Evolutionary conservation across 2,888 invertebrate species (phyloP).

Genomic region (Sinohyriopsis cumingii): DNA sequence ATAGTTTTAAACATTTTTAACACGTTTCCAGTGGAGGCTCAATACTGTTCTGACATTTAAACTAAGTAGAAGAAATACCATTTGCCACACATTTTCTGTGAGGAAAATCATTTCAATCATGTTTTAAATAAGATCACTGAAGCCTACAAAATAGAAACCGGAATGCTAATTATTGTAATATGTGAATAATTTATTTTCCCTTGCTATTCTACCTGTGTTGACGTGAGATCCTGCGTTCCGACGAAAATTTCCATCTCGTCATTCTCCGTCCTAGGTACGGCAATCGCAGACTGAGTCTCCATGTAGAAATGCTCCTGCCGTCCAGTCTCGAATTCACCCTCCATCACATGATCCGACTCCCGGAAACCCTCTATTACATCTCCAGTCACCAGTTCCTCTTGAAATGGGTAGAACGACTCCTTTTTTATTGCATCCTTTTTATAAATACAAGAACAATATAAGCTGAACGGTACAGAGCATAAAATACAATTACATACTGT

Average conservation of each 20-base stretch:
- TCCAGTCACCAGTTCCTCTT: constrained; percentile 14
- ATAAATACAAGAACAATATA: not conserved
- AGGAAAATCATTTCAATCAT: no score
- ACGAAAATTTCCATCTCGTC: constrained; percentile 89
- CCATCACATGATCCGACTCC: constrained; percentile 24
- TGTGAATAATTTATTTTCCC: no score
- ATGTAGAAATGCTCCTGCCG: constrained; percentile 98
- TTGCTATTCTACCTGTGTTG: constrained; percentile 52
- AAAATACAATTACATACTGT: no score
- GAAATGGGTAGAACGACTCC: constrained; percentile 11
- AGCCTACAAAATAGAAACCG: no score
- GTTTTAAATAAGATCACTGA: no score
- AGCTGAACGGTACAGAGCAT: no score
- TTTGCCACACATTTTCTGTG: no score
- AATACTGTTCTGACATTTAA: no score
- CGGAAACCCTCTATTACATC: constrained; percentile 27
- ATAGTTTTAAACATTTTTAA: no score
- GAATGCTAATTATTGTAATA: no score
- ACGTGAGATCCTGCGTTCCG: constrained; percentile 80
- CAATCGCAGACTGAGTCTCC: constrained; percentile 80
- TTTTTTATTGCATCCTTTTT: constrained; percentile 30
- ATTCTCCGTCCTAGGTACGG: constrained; percentile 79
- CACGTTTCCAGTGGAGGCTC: no score
- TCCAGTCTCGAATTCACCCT: constrained; percentile 84
- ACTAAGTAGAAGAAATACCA: no score